Percentiles rank a stretch among this genome's conserved stretches.
These are phyloP conservation scores for Tenodera sinensis DNA, from an alignment of 2,888 invertebrate species.

Conservation along the genomic window DNA sequence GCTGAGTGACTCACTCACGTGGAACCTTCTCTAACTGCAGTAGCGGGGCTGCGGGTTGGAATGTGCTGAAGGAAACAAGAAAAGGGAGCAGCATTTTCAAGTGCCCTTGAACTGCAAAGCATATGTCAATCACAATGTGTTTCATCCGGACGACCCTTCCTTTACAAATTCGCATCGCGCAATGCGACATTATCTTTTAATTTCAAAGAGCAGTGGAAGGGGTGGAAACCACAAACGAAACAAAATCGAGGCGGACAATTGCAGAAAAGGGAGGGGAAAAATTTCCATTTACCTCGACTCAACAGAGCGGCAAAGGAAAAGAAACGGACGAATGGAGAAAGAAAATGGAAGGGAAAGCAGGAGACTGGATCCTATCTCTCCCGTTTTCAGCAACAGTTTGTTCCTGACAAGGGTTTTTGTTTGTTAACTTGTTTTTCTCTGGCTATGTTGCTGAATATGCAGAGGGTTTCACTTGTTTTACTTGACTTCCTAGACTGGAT, in stretches of 20 bases:
- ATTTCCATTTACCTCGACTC: background rate
- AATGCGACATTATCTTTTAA: slow-evolving; percentile 26
- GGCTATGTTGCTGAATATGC: background rate
- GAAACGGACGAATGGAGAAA: background rate
- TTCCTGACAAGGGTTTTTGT: background rate
- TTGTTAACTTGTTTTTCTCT: background rate
- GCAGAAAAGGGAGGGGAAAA: background rate
- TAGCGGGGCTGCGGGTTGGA: background rate
- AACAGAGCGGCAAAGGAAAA: background rate
- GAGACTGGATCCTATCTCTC: too few species aligned
- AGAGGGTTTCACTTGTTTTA: background rate
- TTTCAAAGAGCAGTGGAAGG: slow-evolving; percentile 8
- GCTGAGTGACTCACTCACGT: background rate
- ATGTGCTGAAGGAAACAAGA: background rate
- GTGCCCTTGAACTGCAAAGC: background rate
- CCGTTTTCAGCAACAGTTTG: background rate
- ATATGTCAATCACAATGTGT: slow-evolving; percentile 11
- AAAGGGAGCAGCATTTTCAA: background rate
- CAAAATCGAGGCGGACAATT: background rate
- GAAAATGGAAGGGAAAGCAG: slow-evolving; percentile 3
- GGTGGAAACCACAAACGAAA: background rate
- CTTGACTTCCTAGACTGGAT: too few species aligned
- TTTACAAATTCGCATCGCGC: background rate
- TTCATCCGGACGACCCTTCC: slow-evolving; percentile 1
- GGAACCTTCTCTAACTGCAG: background rate